Conservation (phyloP, 2,888 invertebrate species). For the Latrodectus hesperus region DNA sequence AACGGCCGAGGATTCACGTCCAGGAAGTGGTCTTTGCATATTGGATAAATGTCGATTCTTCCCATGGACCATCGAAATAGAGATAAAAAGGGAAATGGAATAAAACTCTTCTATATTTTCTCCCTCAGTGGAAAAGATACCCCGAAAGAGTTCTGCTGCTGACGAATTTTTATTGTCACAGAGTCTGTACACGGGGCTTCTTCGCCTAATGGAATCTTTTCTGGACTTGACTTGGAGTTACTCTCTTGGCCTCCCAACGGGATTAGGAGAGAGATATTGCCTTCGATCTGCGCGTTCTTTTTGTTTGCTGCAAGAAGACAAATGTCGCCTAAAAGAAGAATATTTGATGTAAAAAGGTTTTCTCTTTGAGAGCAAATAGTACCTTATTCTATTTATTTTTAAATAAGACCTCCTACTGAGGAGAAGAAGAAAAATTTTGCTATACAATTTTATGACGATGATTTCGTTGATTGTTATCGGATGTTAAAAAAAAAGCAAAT, state of each 20-base stretch:
- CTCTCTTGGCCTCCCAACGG: neutral
- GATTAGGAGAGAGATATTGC: neutral
- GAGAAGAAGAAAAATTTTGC: too few relatives aligned
- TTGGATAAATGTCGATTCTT: slow-evolving; percentile 12
- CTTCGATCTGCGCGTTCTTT: neutral
- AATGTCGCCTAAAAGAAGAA: neutral
- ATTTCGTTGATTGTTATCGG: too few relatives aligned
- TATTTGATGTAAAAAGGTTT: neutral
- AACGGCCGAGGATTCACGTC: neutral
- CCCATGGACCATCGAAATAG: neutral
- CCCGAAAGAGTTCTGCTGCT: neutral
- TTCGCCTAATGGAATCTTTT: slow-evolving; percentile 1
- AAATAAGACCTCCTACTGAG: too few relatives aligned
- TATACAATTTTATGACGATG: too few relatives aligned
- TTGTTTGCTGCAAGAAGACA: neutral
- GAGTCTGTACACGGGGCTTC: neutral
- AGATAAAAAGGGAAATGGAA: slow-evolving; percentile 17
- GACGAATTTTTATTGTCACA: slow-evolving; percentile 1
- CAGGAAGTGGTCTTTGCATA: slow-evolving; percentile 30
- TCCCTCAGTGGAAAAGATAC: neutral
- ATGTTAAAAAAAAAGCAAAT: too few relatives aligned
- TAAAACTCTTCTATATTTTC: slow-evolving; percentile 4
- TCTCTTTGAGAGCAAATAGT: too few relatives aligned
- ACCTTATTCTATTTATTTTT: too few relatives aligned
- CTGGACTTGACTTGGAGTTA: slow-evolving; percentile 2